Conservation (phyloP, 1,140 invertebrate genomes). For the Hermatobates lingyangjiaoensis region DNA sequence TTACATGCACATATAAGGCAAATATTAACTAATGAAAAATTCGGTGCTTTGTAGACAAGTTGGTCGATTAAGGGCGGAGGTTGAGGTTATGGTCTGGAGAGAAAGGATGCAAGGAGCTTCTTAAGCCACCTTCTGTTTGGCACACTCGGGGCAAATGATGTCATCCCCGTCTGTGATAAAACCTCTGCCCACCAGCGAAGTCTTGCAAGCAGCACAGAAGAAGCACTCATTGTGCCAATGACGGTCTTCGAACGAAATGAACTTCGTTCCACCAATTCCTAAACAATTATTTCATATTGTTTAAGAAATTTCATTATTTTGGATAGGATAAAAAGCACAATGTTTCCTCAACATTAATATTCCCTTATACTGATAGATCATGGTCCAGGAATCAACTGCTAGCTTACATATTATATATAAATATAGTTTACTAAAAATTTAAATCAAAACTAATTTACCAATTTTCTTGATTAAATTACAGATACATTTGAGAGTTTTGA, state of each 20-base stretch:
- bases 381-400: no score
- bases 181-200: slow-evolving; percentile 87
- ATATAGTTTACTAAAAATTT: no score
- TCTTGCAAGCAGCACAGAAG: slow-evolving; percentile 87
- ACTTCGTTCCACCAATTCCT: slow-evolving; percentile 96
- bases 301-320: background rate
- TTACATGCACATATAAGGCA: no score
- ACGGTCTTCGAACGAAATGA: slow-evolving; percentile 97
- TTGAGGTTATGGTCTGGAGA: background rate
- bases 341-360: background rate
- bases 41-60: no score
- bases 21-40: no score
- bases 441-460: no score
- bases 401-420: no score
- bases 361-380: no score
- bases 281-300: slow-evolving; percentile 15
- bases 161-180: slow-evolving; percentile 95
- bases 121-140: slow-evolving; percentile 80
- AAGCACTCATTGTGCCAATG: slow-evolving; percentile 99
- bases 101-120: background rate
- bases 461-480: no score
- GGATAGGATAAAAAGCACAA: background rate
- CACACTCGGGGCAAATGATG: slow-evolving; percentile 97
- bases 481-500: no score
- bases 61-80: background rate